These are phyloP conservation scores for Pheosia tremula DNA, from an alignment of 2,888 invertebrate genomes.

Conservation along the genomic window DNA sequence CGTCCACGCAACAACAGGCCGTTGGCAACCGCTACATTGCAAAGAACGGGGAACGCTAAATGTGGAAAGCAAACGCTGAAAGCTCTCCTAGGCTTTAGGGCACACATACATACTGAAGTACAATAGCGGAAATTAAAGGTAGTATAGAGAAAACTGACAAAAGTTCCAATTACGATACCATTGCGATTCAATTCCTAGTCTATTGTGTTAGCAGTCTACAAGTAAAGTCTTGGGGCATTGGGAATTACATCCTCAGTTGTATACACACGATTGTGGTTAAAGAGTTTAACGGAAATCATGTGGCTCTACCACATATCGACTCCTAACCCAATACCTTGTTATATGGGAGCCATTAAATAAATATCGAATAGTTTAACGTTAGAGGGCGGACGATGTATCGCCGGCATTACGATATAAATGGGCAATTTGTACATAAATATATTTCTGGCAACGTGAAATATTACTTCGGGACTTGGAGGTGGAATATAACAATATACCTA, in stretches of 20 bases:
- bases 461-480: slow-evolving; percentile 36
- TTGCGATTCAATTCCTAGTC: too few relatives aligned
- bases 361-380: slow-evolving; percentile 47
- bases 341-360: slow-evolving; percentile 50
- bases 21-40: too few relatives aligned
- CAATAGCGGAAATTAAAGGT: too few relatives aligned
- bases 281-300: slow-evolving; percentile 3
- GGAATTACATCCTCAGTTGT: not conserved
- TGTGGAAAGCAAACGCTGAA: too few relatives aligned
- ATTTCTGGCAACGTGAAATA: slow-evolving; percentile 44
- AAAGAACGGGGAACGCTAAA: too few relatives aligned
- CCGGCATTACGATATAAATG: slow-evolving; percentile 51
- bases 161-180: too few relatives aligned
- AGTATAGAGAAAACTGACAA: too few relatives aligned
- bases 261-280: not conserved
- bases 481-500: slow-evolving; percentile 12
- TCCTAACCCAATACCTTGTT: slow-evolving; percentile 22
- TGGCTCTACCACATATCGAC: slow-evolving; percentile 23
- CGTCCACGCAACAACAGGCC: too few relatives aligned
- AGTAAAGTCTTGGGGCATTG: too few relatives aligned
- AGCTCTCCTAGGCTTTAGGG: too few relatives aligned
- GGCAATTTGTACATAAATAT: slow-evolving; percentile 58
- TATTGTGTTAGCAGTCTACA: too few relatives aligned
- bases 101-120: too few relatives aligned
- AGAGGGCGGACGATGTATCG: slow-evolving; percentile 45